phyloP scores from a whole-genome alignment of 2,113 vertebrate genomes.

The Chloroceryle aenea region DNA sequence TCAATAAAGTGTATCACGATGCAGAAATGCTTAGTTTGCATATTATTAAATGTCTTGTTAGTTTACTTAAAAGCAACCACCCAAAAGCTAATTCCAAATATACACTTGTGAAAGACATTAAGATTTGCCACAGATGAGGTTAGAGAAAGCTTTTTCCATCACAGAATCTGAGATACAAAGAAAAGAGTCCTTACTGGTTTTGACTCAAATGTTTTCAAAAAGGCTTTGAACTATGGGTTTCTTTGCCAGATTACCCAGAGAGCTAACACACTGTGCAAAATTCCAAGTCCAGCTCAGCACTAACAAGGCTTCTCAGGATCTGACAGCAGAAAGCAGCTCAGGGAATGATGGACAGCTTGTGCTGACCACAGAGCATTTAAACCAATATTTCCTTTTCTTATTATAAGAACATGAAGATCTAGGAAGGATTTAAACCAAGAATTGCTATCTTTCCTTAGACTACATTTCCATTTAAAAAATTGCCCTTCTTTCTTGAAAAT shows the following conservation, averaged over 20 bases:
- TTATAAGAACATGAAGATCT: background rate
- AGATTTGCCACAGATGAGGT: background rate
- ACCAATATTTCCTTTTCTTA: background rate
- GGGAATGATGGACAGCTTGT: background rate
- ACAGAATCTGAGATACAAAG: slow-evolving; percentile 10
- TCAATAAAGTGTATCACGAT: background rate
- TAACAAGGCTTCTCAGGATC: background rate
- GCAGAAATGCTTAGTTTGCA: slow-evolving; percentile 1
- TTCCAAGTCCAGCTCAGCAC: background rate
- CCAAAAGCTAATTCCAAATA: slow-evolving; percentile 33
- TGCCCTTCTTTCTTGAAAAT: background rate
- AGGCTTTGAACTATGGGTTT: background rate
- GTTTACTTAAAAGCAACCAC: background rate
- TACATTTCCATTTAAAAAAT: background rate
- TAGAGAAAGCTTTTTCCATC: slow-evolving; percentile 8
- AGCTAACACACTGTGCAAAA: background rate
- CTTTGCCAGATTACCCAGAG: background rate
- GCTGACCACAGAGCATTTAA: background rate
- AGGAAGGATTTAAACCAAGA: background rate
- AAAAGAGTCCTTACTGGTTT: background rate
- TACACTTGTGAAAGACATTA: background rate
- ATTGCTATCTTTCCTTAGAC: background rate
- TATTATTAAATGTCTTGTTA: background rate
- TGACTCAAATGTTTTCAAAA: background rate
- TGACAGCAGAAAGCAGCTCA: background rate